Percentiles rank a stretch among this genome's conserved stretches.
Conservation (phyloP, 2,113 vertebrate genomes). For the Tachysurus vachellii region DNA sequence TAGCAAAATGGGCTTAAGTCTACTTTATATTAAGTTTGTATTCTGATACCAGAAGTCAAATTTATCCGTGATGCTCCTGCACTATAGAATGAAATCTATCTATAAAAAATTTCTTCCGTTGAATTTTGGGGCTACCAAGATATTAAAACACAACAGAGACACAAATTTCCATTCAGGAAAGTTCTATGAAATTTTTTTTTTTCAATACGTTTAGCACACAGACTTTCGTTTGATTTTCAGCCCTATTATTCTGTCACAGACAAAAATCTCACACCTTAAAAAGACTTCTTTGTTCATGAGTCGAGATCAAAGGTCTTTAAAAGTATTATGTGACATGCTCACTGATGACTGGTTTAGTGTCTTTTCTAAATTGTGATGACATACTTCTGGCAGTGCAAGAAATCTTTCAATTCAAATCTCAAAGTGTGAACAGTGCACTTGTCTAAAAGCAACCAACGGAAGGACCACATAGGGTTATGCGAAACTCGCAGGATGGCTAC, state of each 20-base stretch:
- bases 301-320: background rate
- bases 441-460: background rate
- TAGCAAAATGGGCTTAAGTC: background rate
- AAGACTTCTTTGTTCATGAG: background rate
- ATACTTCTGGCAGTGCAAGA: background rate
- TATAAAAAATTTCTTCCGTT: background rate
- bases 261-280: background rate
- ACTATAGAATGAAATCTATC: background rate
- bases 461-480: background rate
- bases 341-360: background rate
- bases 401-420: background rate
- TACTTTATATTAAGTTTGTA: background rate
- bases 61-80: background rate
- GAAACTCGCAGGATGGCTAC: background rate
- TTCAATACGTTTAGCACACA: no score
- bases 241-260: background rate
- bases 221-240: no score
- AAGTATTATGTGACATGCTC: background rate
- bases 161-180: background rate
- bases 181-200: background rate
- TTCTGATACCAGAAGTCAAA: background rate
- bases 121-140: background rate
- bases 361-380: background rate
- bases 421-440: background rate
- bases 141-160: background rate